Conservation (phyloP, 1,140 invertebrate species). For the Drosophila sproati region DNA sequence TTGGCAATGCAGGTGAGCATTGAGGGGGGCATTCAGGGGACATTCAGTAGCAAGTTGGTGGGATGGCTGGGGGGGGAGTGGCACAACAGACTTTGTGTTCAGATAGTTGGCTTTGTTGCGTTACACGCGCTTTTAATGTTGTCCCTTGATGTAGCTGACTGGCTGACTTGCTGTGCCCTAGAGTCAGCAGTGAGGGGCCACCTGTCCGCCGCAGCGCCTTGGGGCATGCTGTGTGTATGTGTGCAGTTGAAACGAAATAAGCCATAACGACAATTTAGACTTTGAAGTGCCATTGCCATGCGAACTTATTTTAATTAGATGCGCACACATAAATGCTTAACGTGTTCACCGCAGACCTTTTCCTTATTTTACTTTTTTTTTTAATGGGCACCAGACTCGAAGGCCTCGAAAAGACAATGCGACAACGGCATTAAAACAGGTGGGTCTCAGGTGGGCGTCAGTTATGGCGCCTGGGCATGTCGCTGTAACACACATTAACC, state of each 20-base stretch:
- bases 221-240: constrained; percentile 20
- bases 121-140: constrained; percentile 56
- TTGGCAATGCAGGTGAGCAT: constrained; percentile 14
- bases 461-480: constrained; percentile 31
- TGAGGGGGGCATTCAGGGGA: no score
- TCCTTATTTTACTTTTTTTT: constrained; percentile 12
- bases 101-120: constrained; percentile 41
- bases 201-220: constrained; percentile 49
- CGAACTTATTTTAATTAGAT: constrained; percentile 83
- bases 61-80: no score
- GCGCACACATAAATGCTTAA: constrained; percentile 79
- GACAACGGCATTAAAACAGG: constrained; percentile 67
- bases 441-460: constrained; percentile 29
- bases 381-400: constrained; percentile 23
- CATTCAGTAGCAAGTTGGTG: no score
- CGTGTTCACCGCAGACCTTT: constrained; percentile 59
- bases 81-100: constrained; percentile 16
- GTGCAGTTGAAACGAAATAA: constrained; percentile 65
- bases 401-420: constrained; percentile 63
- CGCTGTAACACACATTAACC: constrained; percentile 78
- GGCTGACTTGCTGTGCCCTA: neutral
- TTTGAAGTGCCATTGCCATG: constrained; percentile 82
- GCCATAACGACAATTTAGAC: constrained; percentile 81
- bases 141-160: constrained; percentile 39
- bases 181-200: constrained; percentile 1